A percentile compares a stretch with the other conserved stretches of the same genome.
Evolutionary conservation across 2,888 invertebrate species (phyloP).

Genomic region (Lepetodrilus schrolli): DNA sequence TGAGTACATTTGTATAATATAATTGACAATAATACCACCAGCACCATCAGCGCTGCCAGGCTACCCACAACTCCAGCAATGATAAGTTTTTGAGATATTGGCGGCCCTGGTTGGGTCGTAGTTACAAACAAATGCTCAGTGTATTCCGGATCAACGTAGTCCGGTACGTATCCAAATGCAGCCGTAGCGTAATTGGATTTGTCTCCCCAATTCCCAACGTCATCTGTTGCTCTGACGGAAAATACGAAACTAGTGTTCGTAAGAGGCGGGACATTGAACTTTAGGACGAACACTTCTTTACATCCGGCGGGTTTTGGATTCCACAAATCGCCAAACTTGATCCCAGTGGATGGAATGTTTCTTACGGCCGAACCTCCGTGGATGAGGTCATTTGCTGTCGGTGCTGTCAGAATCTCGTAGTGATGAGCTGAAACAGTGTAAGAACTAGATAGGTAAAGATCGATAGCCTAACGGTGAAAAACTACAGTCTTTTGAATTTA

Average conservation of each 20-base stretch:
- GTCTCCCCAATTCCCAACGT: constrained; percentile 44
- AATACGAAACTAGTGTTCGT: constrained; percentile 43
- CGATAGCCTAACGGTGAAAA: too few species aligned
- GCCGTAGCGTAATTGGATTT: constrained; percentile 53
- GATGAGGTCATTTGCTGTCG: constrained; percentile 36
- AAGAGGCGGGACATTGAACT: background rate
- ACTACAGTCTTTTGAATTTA: too few species aligned
- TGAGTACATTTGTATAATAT: constrained; percentile 13
- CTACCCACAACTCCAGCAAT: constrained; percentile 26
- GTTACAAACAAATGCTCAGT: background rate
- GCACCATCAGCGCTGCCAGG: constrained; percentile 5
- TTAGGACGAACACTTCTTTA: constrained; percentile 34
- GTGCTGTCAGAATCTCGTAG: constrained; percentile 41
- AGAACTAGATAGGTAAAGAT: background rate
- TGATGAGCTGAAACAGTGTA: constrained; percentile 44
- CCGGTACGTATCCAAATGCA: constrained; percentile 44
- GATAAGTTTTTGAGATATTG: background rate
- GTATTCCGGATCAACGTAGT: constrained; percentile 38
- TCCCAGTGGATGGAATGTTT: constrained; percentile 30
- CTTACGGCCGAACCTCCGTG: background rate
- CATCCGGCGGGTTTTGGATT: constrained; percentile 36
- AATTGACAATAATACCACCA: background rate
- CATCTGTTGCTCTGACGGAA: constrained; percentile 50
- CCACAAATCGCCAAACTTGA: constrained; percentile 40
- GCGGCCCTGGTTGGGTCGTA: background rate